Evolutionary conservation across 2,888 invertebrate genomes (phyloP), one percentile per base, ranked within the genome.

Genomic region (Lasioglossum pauxillum): DNA sequence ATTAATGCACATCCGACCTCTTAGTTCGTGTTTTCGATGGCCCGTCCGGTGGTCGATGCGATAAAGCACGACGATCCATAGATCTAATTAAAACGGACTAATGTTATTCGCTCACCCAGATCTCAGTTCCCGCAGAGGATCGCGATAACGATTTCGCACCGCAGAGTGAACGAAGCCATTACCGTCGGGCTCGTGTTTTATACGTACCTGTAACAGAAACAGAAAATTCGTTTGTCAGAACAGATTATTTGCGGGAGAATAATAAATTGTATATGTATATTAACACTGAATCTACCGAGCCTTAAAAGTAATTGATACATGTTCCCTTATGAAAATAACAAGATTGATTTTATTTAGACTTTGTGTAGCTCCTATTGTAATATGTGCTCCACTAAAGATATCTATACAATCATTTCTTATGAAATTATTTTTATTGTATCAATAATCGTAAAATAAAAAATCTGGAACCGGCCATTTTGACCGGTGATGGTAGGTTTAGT

Each of bases 1-100:
- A 89, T 89, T 90, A 89, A 84, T 89, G 78, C 78, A 74, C 69
- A 41, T 46, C 76, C 75, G 72, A 46, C 46, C 79, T 76, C 76
- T 76, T 85, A 85, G 79, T 85, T 76, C 80, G 64, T 60, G 57
- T 84, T 80, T 77, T 49, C 76, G 74, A 60, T 69, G 27, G 53
- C 49, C n/a, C 38, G 12, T 31, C 12, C 16, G 23, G 35, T n/a
- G 38, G 19, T n/a, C 35, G 38, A 35, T 38, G 38, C 38, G 35
- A 38, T 38, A 38, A 38, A 38, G 35, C 67, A 27, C 38, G 14
- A n/a, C 38, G 82, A 83, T 83, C 69, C 75, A 69, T 46, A 35
- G 74, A 46, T 38, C 19, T 53, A n/a, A 35, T 16, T 74, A 38
- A 31, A 27, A 41, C 19, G 12, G 69, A 69, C 38, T 69, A 38